These are phyloP conservation scores for Allolobophora icterica DNA, from an alignment of 2,888 invertebrate genomes.

Conservation along the genomic window DNA sequence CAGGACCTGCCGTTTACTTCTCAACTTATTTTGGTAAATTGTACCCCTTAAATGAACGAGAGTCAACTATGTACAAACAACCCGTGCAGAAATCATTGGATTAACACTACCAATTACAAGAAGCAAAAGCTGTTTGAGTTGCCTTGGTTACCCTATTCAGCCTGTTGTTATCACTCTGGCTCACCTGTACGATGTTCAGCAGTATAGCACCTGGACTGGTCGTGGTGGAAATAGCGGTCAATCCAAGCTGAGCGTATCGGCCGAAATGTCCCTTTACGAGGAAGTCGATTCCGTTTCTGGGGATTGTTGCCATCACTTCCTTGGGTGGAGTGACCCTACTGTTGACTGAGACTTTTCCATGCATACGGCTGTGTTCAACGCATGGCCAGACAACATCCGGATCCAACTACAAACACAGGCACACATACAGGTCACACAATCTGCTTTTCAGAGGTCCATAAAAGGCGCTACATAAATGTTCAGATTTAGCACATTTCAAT, in stretches of 20 bases:
- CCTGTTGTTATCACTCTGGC: not conserved
- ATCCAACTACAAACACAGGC: not conserved
- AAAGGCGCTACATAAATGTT: too few species aligned
- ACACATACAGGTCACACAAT: not conserved
- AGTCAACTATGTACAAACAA: too few species aligned
- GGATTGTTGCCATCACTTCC: not conserved
- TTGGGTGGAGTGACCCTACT: not conserved
- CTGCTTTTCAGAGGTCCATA: too few species aligned
- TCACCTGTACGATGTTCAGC: conserved; percentile 20
- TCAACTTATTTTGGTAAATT: too few species aligned
- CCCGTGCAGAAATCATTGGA: too few species aligned
- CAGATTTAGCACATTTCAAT: too few species aligned
- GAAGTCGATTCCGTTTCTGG: conserved; percentile 25
- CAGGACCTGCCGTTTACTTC: too few species aligned
- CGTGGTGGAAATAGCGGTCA: conserved; percentile 3
- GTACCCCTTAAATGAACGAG: too few species aligned
- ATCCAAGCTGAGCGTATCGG: not conserved
- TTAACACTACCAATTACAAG: too few species aligned
- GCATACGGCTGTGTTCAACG: not conserved
- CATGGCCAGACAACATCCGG: not conserved
- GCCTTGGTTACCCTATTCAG: too few species aligned
- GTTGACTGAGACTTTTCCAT: not conserved
- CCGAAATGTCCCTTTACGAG: not conserved
- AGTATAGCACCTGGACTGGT: not conserved
- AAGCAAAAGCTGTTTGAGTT: too few species aligned